Percentiles rank a stretch among this genome's conserved stretches.
Evolutionary conservation across 2,797 vertebrate species (phyloP).

Genomic region (Siniperca obscura): DNA sequence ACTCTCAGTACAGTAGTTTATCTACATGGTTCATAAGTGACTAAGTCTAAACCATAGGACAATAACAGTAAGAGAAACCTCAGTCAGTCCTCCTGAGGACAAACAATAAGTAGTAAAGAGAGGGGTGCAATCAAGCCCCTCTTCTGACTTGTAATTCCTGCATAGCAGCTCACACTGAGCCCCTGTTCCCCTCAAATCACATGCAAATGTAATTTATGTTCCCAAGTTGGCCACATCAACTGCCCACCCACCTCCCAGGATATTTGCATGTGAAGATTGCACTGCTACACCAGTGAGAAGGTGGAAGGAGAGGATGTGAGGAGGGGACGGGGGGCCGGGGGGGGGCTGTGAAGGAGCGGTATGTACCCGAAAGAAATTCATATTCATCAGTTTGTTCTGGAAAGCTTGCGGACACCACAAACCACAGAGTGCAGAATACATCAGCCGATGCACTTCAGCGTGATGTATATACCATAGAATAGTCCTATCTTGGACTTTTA

Average conservation of each 20-base stretch:
- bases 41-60: not conserved
- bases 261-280: conserved; percentile 70
- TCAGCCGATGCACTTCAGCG: conserved; percentile 4
- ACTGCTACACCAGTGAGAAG: conserved; percentile 31
- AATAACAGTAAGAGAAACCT: not conserved
- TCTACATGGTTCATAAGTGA: not conserved
- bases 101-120: conserved; percentile 19
- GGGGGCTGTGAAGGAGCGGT: conserved; percentile 8
- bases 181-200: conserved; percentile 49
- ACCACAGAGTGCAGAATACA: conserved; percentile 13
- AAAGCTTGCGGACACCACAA: conserved; percentile 32
- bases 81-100: conserved; percentile 3
- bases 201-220: conserved; percentile 77
- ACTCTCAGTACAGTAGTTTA: not conserved
- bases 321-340: conserved; percentile 1
- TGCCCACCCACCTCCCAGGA: conserved; percentile 55
- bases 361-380: conserved; percentile 50
- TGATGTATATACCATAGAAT: not conserved
- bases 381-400: conserved; percentile 57
- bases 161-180: conserved; percentile 38
- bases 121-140: conserved; percentile 53
- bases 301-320: conserved; percentile 32
- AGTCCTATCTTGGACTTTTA: not conserved
- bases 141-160: conserved; percentile 42
- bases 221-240: conserved; percentile 48